Evolutionary conservation across 2,113 vertebrate genomes (phyloP).

Genomic region (Protomyctophum bolini): DNA sequence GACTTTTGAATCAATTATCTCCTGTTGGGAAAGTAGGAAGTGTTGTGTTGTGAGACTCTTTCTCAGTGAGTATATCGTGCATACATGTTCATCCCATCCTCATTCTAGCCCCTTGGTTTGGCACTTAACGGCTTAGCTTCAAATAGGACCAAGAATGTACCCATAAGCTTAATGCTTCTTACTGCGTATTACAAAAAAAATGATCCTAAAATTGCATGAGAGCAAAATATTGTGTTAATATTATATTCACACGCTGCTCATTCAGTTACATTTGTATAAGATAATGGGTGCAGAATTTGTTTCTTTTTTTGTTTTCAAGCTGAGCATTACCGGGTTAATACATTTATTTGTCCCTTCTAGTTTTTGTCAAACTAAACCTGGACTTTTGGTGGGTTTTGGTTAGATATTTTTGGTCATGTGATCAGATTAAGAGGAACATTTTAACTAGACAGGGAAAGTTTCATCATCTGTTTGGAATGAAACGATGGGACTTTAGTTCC

Average conservation of each 20-base stretch:
- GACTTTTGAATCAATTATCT: constrained; percentile 85
- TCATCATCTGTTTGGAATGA: constrained; percentile 26
- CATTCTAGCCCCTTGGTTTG: constrained; percentile 71
- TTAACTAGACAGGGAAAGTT: constrained; percentile 14
- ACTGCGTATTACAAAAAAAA: constrained; percentile 62
- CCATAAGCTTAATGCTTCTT: constrained; percentile 76
- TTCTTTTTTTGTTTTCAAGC: constrained; percentile 35
- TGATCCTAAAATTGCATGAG: constrained; percentile 51
- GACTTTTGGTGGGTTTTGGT: background rate
- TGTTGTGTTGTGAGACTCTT: constrained; percentile 90
- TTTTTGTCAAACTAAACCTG: background rate
- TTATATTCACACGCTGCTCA: constrained; percentile 61
- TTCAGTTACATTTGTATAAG: constrained; percentile 46
- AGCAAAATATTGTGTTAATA: constrained; percentile 46
- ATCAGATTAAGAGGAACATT: constrained; percentile 1
- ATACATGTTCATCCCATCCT: constrained; percentile 89
- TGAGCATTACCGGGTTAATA: constrained; percentile 74
- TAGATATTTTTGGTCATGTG: background rate
- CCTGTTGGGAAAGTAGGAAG: constrained; percentile 90
- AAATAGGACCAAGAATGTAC: constrained; percentile 69
- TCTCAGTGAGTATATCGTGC: constrained; percentile 95
- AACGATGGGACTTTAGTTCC: constrained; percentile 34
- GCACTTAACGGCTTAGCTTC: constrained; percentile 67
- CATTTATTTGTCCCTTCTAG: background rate
- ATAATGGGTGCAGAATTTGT: constrained; percentile 16